Evolutionary conservation across 2,888 invertebrate genomes (phyloP).

Genomic region (Euproctis similis): DNA sequence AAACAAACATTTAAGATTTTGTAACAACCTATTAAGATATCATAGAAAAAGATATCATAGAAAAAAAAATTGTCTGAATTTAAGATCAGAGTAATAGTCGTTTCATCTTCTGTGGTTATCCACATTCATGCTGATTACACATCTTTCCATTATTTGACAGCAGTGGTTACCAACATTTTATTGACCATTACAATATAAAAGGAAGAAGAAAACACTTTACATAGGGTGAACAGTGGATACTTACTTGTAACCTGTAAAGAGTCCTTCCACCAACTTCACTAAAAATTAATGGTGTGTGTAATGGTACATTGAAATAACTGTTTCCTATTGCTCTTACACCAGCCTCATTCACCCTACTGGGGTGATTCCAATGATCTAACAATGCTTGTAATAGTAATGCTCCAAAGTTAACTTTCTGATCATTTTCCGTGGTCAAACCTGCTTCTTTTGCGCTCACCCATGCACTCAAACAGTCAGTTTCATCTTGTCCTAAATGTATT

Average conservation of each 20-base stretch:
- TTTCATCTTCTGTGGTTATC: too few species aligned
- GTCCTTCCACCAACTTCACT: conserved; percentile 98
- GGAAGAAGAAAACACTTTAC: too few species aligned
- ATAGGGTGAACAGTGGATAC: conserved; percentile 3
- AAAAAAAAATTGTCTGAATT: too few species aligned
- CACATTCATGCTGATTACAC: too few species aligned
- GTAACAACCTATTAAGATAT: too few species aligned
- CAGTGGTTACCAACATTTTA: too few species aligned
- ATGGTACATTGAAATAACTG: conserved; percentile 92
- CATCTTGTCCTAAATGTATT: conserved; percentile 97
- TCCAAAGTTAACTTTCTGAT: conserved; percentile 97
- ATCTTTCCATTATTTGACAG: too few species aligned
- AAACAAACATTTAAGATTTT: too few species aligned
- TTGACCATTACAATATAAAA: too few species aligned
- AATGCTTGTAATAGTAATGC: conserved; percentile 94
- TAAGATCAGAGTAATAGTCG: too few species aligned
- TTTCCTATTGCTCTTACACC: conserved; percentile 85
- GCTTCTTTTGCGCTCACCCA: conserved; percentile 99
- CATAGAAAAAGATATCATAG: too few species aligned
- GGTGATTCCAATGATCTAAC: conserved; percentile 94
- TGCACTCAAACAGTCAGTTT: conserved; percentile 97
- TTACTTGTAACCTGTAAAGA: conserved; percentile 83
- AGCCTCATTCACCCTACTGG: conserved; percentile 77
- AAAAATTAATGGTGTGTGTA: conserved; percentile 97
- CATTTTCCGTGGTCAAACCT: conserved; percentile 85